A percentile compares a stretch with the other conserved stretches of the same genome.
Conservation (phyloP, 2,113 vertebrate genomes). For the Gila orcuttii region DNA sequence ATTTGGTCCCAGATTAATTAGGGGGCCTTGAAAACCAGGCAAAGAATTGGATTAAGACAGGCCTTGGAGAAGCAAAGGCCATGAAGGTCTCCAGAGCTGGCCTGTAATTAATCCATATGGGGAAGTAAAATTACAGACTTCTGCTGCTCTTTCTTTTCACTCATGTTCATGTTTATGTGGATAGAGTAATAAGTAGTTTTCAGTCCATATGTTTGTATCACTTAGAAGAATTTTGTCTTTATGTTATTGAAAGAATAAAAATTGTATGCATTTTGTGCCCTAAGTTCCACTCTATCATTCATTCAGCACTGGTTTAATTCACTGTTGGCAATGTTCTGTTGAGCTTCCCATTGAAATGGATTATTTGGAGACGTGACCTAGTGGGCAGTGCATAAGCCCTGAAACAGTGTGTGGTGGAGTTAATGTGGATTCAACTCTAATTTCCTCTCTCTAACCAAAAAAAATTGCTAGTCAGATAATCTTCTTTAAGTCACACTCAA, state of each 20-base stretch:
- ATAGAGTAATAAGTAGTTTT: constrained; percentile 58
- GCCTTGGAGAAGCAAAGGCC: constrained; percentile 62
- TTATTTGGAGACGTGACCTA: background rate
- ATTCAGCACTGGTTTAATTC: background rate
- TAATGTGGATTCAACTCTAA: no score
- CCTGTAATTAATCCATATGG: constrained; percentile 73
- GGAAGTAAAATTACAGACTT: constrained; percentile 59
- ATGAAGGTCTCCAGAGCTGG: constrained; percentile 56
- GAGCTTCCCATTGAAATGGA: background rate
- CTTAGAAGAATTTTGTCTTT: constrained; percentile 22
- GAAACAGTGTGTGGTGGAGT: no score
- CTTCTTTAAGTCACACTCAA: no score
- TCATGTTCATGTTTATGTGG: constrained; percentile 59
- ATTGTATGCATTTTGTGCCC: background rate
- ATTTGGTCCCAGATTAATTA: constrained; percentile 68
- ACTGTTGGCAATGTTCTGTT: background rate
- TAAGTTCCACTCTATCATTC: background rate
- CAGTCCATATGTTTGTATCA: constrained; percentile 65
- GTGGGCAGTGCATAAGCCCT: background rate
- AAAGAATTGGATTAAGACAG: constrained; percentile 44
- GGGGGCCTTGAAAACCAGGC: constrained; percentile 56
- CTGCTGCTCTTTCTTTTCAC: constrained; percentile 50
- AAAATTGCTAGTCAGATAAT: no score
- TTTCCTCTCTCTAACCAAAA: no score
- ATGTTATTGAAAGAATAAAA: constrained; percentile 33